phyloP scores from a whole-genome alignment of 1,140 invertebrate species.

The Asbolus verrucosus region DNA sequence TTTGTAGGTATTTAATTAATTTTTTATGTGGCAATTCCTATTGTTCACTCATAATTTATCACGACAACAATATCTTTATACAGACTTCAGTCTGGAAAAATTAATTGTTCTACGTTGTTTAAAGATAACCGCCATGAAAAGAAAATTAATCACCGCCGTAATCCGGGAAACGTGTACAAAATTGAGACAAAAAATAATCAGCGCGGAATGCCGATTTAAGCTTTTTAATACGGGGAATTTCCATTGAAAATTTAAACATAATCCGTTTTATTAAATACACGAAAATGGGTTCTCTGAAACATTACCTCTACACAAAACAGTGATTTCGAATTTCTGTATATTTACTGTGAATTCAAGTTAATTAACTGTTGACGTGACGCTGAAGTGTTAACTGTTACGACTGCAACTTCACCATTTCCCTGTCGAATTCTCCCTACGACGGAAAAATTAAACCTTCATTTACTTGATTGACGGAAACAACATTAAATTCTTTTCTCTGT shows the following conservation, averaged over 20 bases:
- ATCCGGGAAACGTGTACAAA: background rate
- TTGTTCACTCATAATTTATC: background rate
- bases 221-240: slow-evolving; percentile 21
- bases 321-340: no score
- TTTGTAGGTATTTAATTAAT: slow-evolving; percentile 11
- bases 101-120: slow-evolving; percentile 21
- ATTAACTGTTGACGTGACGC: no score
- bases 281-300: no score
- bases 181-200: background rate
- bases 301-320: no score
- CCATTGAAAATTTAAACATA: no score
- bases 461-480: no score
- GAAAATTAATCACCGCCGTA: slow-evolving; percentile 13
- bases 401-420: no score
- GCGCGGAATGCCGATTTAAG: background rate
- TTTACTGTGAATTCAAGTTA: no score
- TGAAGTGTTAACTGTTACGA: no score
- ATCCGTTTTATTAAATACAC: background rate
- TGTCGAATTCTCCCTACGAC: no score
- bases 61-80: slow-evolving; percentile 4
- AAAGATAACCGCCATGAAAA: slow-evolving; percentile 1
- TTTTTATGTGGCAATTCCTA: slow-evolving; percentile 5
- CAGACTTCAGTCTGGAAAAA: slow-evolving; percentile 22
- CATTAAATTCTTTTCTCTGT: no score
- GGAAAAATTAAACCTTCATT: no score